Evolutionary conservation across 2,797 vertebrate species (phyloP).

Genomic region (Cheirogaleus major): DNA sequence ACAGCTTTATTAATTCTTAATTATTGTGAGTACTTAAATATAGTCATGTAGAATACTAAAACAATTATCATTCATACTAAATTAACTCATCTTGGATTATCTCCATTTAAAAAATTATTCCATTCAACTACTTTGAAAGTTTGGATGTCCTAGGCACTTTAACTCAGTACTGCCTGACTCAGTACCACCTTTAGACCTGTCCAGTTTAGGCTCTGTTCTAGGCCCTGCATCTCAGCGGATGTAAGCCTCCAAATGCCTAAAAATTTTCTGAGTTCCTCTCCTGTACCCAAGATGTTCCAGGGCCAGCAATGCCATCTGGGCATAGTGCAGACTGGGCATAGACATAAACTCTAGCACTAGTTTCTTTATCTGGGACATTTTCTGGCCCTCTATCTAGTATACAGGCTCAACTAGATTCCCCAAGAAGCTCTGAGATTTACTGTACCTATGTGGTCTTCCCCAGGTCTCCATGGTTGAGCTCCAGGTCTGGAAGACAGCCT

Average conservation of each 20-base stretch:
- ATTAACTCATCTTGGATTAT: conserved; percentile 10
- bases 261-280: neutral
- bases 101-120: neutral
- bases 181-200: neutral
- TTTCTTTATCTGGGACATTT: neutral
- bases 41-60: neutral
- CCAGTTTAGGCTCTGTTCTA: neutral
- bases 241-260: neutral
- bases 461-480: neutral
- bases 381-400: neutral
- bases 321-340: neutral
- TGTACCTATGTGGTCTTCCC: neutral
- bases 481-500: neutral
- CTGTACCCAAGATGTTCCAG: neutral
- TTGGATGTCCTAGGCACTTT: neutral
- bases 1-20: neutral
- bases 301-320: neutral
- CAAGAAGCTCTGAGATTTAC: neutral
- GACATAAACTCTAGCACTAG: no score
- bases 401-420: neutral
- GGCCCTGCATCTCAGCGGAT: neutral
- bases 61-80: neutral
- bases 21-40: neutral
- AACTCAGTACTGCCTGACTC: neutral
- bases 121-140: neutral